Evolutionary conservation across 2,797 vertebrate genomes (phyloP), one percentile per base, ranked within the genome.

Genomic region (Liparis tanakae): DNA sequence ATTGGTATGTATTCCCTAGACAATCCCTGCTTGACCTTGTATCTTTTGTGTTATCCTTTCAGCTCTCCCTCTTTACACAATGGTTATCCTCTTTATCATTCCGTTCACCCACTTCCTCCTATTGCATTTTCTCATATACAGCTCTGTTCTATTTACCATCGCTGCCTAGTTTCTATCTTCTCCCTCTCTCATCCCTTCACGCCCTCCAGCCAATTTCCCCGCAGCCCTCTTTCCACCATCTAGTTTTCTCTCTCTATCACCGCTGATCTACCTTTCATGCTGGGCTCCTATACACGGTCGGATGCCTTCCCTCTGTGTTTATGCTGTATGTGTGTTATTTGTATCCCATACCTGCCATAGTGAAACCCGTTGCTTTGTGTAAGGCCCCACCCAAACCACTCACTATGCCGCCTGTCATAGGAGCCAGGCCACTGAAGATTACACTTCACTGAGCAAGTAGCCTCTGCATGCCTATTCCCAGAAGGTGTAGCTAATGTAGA

Each of bases 251-350:
- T 89, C 80, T 87, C 76, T 90, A 89, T 89, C 87, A 87, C 84
- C 41, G 55, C 76, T 88, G 81, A 87, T 89, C 90, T 91, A 88
- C 85, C 90, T 90, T 88, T 90, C 90, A 88, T 75, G 88, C 91
- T 87, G 83, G 74, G 84, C 77, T 89, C 74, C 87, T 86, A 30
- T 30, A 76, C 89, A 87, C 60, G 80, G 67, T 89, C 88, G 86
- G 87, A 89, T 89, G 84, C 86, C 81, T 87, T 89, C 88, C 87
- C 82, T 79, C 83, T 85, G 85, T 88, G 89, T 91, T 91, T 89
- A 88, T 90, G 86, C 85, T 84, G 82, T 72, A 84, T 90, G 87
- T 87, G 84, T 92, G 90, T 91, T 92, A 92, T 93, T 92, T 93
- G 91, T 88, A 89, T 92, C 88, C 83, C 72, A 78, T 77, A 89